phyloP scores from a whole-genome alignment of 2,888 invertebrate genomes.

The Noctua fimbriata region DNA sequence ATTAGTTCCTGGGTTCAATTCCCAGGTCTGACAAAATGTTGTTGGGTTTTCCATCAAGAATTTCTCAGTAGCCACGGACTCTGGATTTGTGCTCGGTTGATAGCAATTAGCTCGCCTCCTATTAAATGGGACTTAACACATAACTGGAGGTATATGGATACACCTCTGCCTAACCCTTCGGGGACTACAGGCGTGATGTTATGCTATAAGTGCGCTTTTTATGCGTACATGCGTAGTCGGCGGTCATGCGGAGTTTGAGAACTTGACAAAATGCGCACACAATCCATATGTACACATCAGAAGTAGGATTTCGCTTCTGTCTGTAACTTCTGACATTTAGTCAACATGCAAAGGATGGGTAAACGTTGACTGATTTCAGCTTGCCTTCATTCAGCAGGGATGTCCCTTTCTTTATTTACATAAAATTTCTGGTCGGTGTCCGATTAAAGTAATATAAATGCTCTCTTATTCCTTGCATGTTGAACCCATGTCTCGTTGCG shows the following conservation, averaged over 20 bases:
- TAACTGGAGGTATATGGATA: too few species aligned
- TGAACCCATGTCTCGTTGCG: constrained; percentile 3
- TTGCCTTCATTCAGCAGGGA: too few species aligned
- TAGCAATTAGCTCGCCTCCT: too few species aligned
- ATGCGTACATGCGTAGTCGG: too few species aligned
- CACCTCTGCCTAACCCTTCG: too few species aligned
- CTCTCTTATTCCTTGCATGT: not conserved
- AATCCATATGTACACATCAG: not conserved
- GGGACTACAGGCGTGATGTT: not conserved
- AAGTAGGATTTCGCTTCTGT: not conserved
- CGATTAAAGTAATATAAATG: constrained; percentile 1
- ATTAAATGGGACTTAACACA: too few species aligned
- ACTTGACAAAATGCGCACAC: not conserved
- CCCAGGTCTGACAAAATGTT: too few species aligned
- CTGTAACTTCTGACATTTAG: not conserved
- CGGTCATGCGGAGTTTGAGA: too few species aligned
- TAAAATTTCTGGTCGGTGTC: not conserved
- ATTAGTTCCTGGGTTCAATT: too few species aligned
- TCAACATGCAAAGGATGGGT: not conserved
- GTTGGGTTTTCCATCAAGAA: too few species aligned
- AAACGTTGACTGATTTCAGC: not conserved
- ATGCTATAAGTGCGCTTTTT: not conserved
- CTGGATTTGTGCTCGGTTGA: too few species aligned
- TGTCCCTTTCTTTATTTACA: not conserved
- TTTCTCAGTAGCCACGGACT: too few species aligned